A percentile compares a stretch with the other conserved stretches of the same genome.
Evolutionary conservation across 2,888 invertebrate genomes (phyloP).

Genomic region (Sturmia bella): DNA sequence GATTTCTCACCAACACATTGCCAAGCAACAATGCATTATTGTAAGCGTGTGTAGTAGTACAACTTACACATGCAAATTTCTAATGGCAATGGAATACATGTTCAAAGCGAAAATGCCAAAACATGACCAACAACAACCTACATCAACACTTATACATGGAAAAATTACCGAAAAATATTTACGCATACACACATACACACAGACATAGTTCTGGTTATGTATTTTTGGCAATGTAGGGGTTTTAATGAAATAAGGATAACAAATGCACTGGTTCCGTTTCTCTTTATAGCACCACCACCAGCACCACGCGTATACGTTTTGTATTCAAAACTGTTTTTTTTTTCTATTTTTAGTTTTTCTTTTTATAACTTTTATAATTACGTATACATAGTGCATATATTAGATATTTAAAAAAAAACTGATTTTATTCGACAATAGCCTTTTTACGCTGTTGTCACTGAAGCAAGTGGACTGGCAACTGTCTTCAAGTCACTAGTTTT

Average conservation of each 20-base stretch:
- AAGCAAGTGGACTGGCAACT: no score
- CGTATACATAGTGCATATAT: no score
- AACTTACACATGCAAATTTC: not conserved
- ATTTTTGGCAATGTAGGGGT: conserved; percentile 6
- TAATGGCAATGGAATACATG: conserved; percentile 45
- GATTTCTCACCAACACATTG: conserved; percentile 21
- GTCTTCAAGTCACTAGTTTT: no score
- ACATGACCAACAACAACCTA: conserved; percentile 38
- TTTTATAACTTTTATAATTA: not conserved
- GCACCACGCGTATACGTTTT: not conserved
- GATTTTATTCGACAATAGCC: not conserved
- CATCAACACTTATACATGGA: conserved; percentile 25
- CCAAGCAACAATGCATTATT: not conserved
- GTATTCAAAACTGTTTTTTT: not conserved
- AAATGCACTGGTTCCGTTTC: conserved; percentile 51
- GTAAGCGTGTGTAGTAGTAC: not conserved
- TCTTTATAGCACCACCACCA: conserved; percentile 32
- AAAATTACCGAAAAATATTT: conserved; percentile 6
- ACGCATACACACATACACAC: not conserved
- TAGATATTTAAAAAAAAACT: no score
- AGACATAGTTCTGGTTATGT: not conserved
- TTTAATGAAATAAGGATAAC: conserved; percentile 42
- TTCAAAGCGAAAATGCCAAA: not conserved
- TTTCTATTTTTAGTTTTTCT: not conserved
- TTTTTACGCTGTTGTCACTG: no score